These are phyloP conservation scores for Nothura maculosa DNA, from an alignment of 2,797 vertebrate species.

Conservation along the genomic window DNA sequence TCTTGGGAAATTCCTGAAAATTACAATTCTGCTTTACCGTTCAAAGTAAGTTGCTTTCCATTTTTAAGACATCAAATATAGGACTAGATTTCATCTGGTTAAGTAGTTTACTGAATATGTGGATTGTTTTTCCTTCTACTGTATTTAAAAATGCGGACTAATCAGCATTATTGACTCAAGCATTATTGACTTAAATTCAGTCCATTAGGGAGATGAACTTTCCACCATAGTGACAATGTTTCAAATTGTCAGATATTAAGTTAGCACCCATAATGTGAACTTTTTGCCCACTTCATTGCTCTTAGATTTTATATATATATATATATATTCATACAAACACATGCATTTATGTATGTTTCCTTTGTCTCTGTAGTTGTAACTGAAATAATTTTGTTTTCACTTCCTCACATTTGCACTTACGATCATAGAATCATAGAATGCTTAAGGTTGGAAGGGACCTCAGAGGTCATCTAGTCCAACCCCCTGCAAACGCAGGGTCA, in stretches of 20 bases:
- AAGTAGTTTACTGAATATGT: background rate
- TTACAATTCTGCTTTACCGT: constrained; percentile 97
- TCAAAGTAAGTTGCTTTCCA: constrained; percentile 90
- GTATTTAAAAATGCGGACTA: background rate
- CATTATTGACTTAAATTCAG: background rate
- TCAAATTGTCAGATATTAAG: background rate
- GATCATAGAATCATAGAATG: too few relatives aligned
- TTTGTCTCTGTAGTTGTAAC: background rate
- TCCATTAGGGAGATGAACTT: background rate
- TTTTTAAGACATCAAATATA: background rate
- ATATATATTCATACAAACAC: too few relatives aligned
- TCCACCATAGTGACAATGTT: background rate
- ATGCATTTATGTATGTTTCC: background rate
- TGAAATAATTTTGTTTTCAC: background rate
- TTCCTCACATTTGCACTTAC: background rate
- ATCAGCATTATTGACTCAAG: background rate
- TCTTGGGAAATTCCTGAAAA: constrained; percentile 99
- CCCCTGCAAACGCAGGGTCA: too few relatives aligned
- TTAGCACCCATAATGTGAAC: background rate
- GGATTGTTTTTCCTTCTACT: background rate
- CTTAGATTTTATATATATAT: background rate
- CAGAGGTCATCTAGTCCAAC: too few relatives aligned
- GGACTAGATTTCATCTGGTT: background rate
- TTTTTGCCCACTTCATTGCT: background rate
- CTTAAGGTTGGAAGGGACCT: too few relatives aligned